Evolutionary conservation across 2,113 vertebrate species (phyloP).

Genomic region (Indri indri): DNA sequence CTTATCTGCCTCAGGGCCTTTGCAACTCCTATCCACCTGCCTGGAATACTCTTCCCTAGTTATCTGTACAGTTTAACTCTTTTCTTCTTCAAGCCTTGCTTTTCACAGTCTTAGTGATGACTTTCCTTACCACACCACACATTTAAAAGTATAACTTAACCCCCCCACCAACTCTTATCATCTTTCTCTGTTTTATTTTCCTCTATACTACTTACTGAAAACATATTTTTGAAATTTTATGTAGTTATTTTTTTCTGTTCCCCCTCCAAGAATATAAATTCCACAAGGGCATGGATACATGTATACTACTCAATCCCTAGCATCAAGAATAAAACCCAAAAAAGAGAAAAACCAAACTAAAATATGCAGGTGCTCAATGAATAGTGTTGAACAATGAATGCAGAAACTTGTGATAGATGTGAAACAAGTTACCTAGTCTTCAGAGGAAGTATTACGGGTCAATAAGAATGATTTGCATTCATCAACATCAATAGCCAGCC

Average conservation of each 20-base stretch:
- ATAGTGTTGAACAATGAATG: background rate
- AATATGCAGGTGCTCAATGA: background rate
- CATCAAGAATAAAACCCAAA: background rate
- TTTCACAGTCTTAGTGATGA: background rate
- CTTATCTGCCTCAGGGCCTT: background rate
- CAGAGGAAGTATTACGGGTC: background rate
- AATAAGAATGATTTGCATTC: background rate
- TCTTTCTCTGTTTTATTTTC: background rate
- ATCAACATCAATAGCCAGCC: background rate
- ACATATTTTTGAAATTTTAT: background rate
- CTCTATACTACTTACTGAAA: background rate
- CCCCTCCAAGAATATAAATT: background rate
- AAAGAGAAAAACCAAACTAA: background rate
- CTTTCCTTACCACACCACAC: background rate
- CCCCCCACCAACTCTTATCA: background rate
- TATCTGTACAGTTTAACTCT: background rate
- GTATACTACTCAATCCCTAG: background rate
- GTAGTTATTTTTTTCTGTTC: background rate
- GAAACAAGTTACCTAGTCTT: background rate
- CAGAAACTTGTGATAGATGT: background rate
- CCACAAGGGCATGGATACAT: background rate
- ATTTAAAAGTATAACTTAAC: background rate
- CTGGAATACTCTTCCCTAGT: background rate
- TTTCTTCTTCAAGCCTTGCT: background rate
- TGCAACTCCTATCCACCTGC: background rate